Conservation (phyloP, 2,888 invertebrate species). For the Darwinula stevensoni region DNA sequence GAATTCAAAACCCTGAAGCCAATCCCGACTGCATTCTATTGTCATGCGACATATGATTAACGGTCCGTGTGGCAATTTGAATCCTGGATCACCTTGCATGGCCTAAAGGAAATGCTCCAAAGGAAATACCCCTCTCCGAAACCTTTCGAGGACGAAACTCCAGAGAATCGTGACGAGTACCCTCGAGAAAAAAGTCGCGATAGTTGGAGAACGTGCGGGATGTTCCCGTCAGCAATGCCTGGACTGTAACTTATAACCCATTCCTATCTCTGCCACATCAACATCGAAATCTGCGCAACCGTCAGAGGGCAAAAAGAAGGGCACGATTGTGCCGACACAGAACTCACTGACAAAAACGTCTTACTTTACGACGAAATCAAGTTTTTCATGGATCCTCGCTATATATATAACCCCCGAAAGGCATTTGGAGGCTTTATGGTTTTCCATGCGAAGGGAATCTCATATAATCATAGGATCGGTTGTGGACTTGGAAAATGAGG, state of each 20-base stretch:
- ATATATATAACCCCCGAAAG: slow-evolving; percentile 5
- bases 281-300: slow-evolving; percentile 14
- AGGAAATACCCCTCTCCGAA: slow-evolving; percentile 12
- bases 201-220: slow-evolving; percentile 8
- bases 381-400: slow-evolving; percentile 5
- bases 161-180: slow-evolving; percentile 12
- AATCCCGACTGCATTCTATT: slow-evolving; percentile 7
- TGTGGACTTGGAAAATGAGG: slow-evolving; percentile 8
- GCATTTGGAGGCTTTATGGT: slow-evolving; percentile 4
- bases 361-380: slow-evolving; percentile 1
- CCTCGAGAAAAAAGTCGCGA: slow-evolving; percentile 12
- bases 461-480: background rate
- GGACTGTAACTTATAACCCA: slow-evolving; percentile 16
- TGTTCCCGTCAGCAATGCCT: slow-evolving; percentile 12
- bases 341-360: slow-evolving; percentile 5
- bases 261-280: slow-evolving; percentile 14
- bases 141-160: slow-evolving; percentile 11
- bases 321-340: slow-evolving; percentile 9
- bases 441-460: slow-evolving; percentile 4
- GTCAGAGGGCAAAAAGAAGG: slow-evolving; percentile 12
- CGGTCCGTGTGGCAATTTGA: slow-evolving; percentile 3
- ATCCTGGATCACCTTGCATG: slow-evolving; percentile 10
- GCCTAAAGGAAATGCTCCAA: slow-evolving; percentile 10
- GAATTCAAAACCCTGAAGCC: slow-evolving; percentile 9
- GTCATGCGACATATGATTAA: slow-evolving; percentile 10